Evolutionary conservation across 2,113 vertebrate genomes (phyloP).

Genomic region (Sylvilagus bachmani): DNA sequence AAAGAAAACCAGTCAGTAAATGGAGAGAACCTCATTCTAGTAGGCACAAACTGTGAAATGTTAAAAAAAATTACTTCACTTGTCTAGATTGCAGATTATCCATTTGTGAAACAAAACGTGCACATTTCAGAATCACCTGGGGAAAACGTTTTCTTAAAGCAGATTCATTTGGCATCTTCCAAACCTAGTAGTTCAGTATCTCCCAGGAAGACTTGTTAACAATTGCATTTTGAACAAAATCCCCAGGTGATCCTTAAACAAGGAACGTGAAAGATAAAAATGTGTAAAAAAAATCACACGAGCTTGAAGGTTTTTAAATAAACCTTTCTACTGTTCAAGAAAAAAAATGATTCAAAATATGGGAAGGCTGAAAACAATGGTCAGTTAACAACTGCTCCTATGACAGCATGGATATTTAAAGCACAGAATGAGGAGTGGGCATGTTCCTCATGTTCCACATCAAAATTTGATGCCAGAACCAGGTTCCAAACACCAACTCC

Average conservation of each 20-base stretch:
- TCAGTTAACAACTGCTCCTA: neutral
- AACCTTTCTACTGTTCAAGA: neutral
- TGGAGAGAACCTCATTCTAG: neutral
- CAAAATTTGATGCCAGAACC: too few species aligned
- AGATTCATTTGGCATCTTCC: neutral
- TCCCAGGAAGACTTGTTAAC: neutral
- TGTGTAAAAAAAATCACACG: neutral
- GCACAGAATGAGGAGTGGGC: neutral
- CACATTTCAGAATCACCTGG: neutral
- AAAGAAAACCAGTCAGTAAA: neutral
- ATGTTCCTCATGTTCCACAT: too few species aligned
- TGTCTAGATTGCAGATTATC: neutral
- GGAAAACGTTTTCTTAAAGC: neutral
- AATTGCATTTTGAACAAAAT: neutral
- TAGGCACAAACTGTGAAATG: neutral
- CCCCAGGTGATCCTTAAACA: neutral
- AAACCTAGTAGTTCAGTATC: neutral
- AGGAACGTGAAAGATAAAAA: neutral
- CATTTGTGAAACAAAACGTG: neutral
- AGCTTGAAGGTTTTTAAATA: neutral
- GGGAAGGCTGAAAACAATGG: neutral
- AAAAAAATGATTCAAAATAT: neutral
- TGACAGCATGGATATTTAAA: neutral
- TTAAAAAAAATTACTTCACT: neutral
- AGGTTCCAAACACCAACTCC: too few species aligned